These are phyloP conservation scores for Capitulum mitella DNA, from an alignment of 2,888 invertebrate genomes.

Conservation along the genomic window DNA sequence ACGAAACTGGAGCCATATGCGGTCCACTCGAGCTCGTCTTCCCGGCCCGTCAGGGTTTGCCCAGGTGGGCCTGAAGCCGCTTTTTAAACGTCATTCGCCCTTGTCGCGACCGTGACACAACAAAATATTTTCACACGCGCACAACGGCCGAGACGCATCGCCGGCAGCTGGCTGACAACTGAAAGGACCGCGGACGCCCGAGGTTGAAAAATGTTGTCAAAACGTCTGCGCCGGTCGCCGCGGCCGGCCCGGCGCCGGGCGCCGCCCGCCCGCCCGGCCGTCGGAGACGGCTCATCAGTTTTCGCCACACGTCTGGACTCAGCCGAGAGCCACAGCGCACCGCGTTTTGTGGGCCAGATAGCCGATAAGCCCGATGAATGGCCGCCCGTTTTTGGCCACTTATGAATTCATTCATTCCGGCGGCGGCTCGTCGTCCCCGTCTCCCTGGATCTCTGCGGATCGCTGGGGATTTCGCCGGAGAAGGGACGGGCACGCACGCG, in stretches of 20 bases:
- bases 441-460: no score
- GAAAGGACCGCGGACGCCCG: not conserved
- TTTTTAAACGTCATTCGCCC: not conserved
- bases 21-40: no score
- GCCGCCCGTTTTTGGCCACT: slow-evolving; percentile 1
- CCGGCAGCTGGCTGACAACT: not conserved
- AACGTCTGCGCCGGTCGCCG: not conserved
- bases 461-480: no score
- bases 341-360: slow-evolving; percentile 12
- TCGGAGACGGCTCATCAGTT: not conserved
- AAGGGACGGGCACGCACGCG: no score
- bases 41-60: no score
- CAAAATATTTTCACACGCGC: not conserved
- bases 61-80: not conserved
- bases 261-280: not conserved
- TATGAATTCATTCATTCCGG: slow-evolving; percentile 16
- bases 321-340: not conserved
- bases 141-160: not conserved
- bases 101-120: slow-evolving; percentile 13
- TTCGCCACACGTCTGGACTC: not conserved
- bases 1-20: no score
- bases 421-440: not conserved
- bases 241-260: not conserved
- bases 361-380: slow-evolving; percentile 7
- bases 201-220: not conserved